These are phyloP conservation scores for Polyergus mexicanus DNA, from an alignment of 1,140 invertebrate genomes.

Conservation along the genomic window DNA sequence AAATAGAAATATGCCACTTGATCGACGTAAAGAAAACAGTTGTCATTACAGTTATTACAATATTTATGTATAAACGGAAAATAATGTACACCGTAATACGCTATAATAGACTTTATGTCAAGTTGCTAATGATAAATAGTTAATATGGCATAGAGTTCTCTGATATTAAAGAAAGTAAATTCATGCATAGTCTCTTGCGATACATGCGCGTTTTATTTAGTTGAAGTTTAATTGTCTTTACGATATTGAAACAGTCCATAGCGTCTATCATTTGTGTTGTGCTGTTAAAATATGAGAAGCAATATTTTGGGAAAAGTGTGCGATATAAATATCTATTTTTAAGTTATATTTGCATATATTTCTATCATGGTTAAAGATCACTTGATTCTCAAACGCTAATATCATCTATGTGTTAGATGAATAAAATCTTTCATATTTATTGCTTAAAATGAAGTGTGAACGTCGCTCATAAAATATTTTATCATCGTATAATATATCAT, in stretches of 20 bases:
- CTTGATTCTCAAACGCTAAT: not conserved
- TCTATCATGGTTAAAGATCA: not conserved
- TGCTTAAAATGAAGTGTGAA: not conserved
- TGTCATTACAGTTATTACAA: not conserved
- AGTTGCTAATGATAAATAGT: constrained; percentile 2
- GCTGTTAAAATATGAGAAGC: not conserved
- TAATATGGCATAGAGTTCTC: not conserved
- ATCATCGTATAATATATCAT: not conserved
- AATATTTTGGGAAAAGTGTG: not conserved
- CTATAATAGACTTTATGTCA: not conserved
- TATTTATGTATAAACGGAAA: not conserved
- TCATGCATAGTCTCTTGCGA: not conserved
- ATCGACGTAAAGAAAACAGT: not conserved
- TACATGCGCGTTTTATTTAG: not conserved
- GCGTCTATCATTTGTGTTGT: not conserved
- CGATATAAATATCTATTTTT: not conserved
- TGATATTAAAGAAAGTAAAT: not conserved
- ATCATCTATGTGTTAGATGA: not conserved
- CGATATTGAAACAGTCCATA: not conserved
- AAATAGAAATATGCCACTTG: not conserved
- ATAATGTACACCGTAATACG: not conserved
- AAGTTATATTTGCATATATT: not conserved
- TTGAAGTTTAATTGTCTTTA: not conserved
- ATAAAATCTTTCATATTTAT: not conserved
- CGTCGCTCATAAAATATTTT: not conserved